Evolutionary conservation across 2,113 vertebrate genomes (phyloP).

Genomic region (Halcyon malimbica): DNA sequence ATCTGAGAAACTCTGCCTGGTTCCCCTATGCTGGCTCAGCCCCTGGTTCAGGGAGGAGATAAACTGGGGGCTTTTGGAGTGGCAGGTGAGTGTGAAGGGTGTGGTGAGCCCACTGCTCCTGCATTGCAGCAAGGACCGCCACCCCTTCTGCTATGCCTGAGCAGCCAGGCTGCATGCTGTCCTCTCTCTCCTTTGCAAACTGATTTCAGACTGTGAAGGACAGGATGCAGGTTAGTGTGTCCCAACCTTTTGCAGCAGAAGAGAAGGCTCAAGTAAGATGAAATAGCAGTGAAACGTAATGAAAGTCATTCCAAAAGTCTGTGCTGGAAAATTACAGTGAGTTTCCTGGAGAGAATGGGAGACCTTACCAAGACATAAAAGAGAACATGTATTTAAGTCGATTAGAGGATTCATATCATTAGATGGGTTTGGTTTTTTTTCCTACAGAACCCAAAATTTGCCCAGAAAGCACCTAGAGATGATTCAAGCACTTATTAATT

Average conservation of each 20-base stretch:
- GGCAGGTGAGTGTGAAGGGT: background rate
- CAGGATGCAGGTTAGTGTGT: background rate
- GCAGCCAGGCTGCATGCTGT: background rate
- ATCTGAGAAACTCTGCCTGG: background rate
- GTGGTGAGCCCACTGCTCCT: accelerated
- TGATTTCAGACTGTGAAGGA: background rate
- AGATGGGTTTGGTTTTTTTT: background rate
- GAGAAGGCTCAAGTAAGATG: background rate
- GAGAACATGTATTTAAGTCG: background rate
- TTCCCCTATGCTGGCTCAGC: background rate
- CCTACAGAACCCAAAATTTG: background rate
- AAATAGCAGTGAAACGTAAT: background rate
- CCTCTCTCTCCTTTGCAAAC: background rate
- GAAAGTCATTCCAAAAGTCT: background rate
- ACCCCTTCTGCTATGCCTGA: accelerated
- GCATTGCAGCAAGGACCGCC: background rate
- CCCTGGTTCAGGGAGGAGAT: background rate
- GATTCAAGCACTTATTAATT: background rate
- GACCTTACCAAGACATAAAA: background rate
- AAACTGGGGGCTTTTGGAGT: background rate
- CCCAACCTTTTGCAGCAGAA: background rate
- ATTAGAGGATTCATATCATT: background rate
- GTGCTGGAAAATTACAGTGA: background rate
- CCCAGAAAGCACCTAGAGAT: background rate
- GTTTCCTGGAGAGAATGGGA: background rate